Evolutionary conservation across 2,888 invertebrate species (phyloP).

Genomic region (Darwinula stevensoni): DNA sequence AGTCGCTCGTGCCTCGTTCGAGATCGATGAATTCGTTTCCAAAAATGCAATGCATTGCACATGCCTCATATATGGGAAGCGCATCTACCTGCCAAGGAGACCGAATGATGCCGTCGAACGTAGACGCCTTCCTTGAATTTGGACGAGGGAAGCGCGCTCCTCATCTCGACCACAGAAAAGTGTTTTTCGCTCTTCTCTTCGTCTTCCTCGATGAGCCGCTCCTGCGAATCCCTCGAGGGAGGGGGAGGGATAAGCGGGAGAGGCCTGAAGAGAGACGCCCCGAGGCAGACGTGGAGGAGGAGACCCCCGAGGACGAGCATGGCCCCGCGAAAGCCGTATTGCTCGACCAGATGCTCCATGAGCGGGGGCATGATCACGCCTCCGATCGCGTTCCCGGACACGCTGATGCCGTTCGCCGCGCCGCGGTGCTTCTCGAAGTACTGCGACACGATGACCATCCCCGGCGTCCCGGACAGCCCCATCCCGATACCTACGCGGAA

Average conservation of each 20-base stretch:
- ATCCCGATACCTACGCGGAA: constrained; percentile 11
- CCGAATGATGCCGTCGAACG: too few species aligned
- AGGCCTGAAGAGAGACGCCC: constrained; percentile 33
- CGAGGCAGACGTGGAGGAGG: constrained; percentile 40
- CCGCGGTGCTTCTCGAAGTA: constrained; percentile 35
- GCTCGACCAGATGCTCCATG: constrained; percentile 10
- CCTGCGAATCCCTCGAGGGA: constrained; percentile 9
- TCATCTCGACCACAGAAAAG: too few species aligned
- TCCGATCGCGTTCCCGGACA: constrained; percentile 42
- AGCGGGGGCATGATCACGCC: constrained; percentile 20
- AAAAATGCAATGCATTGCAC: too few species aligned
- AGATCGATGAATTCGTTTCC: too few species aligned
- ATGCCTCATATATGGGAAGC: too few species aligned
- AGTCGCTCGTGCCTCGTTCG: too few species aligned
- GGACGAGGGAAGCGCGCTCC: too few species aligned
- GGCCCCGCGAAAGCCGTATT: constrained; percentile 27
- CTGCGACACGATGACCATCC: constrained; percentile 34
- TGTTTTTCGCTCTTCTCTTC: constrained; percentile 4
- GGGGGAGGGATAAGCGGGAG: too few species aligned
- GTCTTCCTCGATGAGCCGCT: constrained; percentile 10
- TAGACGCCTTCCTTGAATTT: too few species aligned
- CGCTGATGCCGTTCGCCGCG: constrained; percentile 38
- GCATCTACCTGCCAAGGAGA: too few species aligned
- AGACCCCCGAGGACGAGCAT: constrained; percentile 35
- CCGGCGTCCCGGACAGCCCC: constrained; percentile 20